Conservation (phyloP, 2,888 invertebrate genomes). For the Cephonodes hylas region DNA sequence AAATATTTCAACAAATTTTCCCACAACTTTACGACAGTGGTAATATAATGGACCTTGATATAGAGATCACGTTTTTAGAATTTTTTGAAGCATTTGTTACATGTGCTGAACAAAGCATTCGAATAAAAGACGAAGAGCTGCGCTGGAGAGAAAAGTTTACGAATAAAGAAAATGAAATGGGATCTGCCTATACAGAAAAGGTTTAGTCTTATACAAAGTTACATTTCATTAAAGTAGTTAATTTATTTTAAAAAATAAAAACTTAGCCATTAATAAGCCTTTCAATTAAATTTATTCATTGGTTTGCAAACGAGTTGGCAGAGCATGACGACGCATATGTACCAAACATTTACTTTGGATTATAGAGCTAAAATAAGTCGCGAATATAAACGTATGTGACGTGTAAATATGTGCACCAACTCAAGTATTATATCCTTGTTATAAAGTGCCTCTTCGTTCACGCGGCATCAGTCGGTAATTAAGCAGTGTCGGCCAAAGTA, state of each 20-base stretch:
- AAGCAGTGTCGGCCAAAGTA: too few relatives aligned
- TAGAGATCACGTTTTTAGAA: constrained; percentile 81
- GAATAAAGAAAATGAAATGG: constrained; percentile 9
- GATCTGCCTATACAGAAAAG: constrained; percentile 18
- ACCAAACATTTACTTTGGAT: too few relatives aligned
- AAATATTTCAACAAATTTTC: constrained; percentile 66
- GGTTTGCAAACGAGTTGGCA: too few relatives aligned
- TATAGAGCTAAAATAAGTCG: too few relatives aligned
- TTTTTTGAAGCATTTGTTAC: constrained; percentile 81
- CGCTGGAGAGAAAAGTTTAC: constrained; percentile 37
- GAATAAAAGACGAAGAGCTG: constrained; percentile 47
- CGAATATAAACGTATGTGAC: too few relatives aligned
- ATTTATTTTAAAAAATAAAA: not conserved
- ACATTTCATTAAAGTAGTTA: not conserved
- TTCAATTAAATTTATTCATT: too few relatives aligned
- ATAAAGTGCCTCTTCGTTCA: too few relatives aligned
- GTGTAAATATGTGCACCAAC: too few relatives aligned
- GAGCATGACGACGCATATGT: too few relatives aligned
- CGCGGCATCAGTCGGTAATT: too few relatives aligned
- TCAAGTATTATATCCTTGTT: too few relatives aligned
- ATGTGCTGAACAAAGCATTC: constrained; percentile 64
- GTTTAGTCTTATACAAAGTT: constrained; percentile 18
- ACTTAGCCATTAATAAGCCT: too few relatives aligned
- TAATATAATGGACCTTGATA: constrained; percentile 70
- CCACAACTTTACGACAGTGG: constrained; percentile 60